Evolutionary conservation across 1,140 invertebrate species (phyloP).

Genomic region (Cyrtorhinus lividipennis): DNA sequence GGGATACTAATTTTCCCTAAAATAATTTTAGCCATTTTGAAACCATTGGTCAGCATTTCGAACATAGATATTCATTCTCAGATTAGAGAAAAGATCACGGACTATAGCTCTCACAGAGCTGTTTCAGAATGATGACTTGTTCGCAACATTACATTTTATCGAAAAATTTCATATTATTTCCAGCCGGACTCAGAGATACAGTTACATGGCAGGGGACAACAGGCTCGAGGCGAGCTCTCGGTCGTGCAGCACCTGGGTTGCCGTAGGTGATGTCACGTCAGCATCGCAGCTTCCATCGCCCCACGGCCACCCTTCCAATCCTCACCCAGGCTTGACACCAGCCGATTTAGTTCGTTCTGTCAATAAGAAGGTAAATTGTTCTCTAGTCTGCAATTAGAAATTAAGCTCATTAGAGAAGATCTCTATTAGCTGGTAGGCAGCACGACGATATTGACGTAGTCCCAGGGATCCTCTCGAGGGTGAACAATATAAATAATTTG

Average conservation of each 20-base stretch:
- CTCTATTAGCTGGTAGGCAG: neutral
- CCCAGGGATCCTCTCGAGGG: neutral
- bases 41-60: too few species aligned
- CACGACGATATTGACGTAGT: neutral
- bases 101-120: too few species aligned
- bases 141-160: neutral
- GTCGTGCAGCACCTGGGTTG: conserved; percentile 76
- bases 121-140: too few species aligned
- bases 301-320: conserved; percentile 40
- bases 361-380: conserved; percentile 57
- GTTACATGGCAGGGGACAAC: conserved; percentile 32
- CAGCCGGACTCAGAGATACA: conserved; percentile 30
- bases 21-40: too few species aligned
- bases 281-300: conserved; percentile 48
- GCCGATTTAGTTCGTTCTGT: conserved; percentile 61
- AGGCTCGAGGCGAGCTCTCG: conserved; percentile 39
- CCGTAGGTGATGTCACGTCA: conserved; percentile 53
- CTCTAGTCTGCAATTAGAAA: neutral
- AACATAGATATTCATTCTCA: too few species aligned
- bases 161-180: conserved; percentile 3
- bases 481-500: too few species aligned
- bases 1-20: too few species aligned
- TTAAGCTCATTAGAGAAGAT: neutral
- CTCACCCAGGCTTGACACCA: conserved; percentile 41
- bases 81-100: too few species aligned